Conservation (phyloP, 1,140 invertebrate species). For the Parapsyche elsis region DNA sequence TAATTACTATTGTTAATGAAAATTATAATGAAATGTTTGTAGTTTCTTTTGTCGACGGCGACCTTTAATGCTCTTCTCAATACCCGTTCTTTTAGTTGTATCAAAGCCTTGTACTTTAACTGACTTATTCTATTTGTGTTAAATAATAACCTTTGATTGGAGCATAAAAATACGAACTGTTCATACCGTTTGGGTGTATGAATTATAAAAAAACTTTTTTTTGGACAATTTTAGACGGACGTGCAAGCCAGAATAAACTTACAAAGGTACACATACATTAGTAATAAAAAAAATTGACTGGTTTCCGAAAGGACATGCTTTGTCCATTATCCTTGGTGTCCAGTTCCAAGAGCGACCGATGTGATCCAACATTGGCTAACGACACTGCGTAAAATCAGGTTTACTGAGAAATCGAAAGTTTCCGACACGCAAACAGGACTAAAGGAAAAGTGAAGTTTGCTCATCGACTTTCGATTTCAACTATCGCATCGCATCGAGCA, state of each 20-base stretch:
- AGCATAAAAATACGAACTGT: too few relatives aligned
- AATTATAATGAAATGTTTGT: constrained; percentile 31
- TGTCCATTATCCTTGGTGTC: constrained; percentile 47
- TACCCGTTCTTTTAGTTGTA: neutral
- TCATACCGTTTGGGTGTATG: too few relatives aligned
- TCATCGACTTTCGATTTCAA: neutral
- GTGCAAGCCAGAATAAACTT: too few relatives aligned
- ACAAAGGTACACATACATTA: too few relatives aligned
- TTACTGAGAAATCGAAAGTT: constrained; percentile 49
- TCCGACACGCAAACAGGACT: constrained; percentile 15
- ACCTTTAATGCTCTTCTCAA: constrained; percentile 21
- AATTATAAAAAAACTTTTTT: too few relatives aligned
- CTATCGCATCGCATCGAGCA: too few relatives aligned
- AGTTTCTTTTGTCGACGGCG: constrained; percentile 21
- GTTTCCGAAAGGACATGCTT: constrained; percentile 42
- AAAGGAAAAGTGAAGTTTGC: constrained; percentile 1
- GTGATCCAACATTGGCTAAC: constrained; percentile 21
- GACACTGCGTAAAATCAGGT: constrained; percentile 45
- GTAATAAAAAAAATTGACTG: constrained; percentile 6
- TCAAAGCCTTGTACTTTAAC: neutral
- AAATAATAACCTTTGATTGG: too few relatives aligned
- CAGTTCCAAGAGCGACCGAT: neutral
- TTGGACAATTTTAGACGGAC: too few relatives aligned
- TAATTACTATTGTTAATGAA: constrained; percentile 28
- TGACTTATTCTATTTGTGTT: neutral